Percentiles rank a stretch among this genome's conserved stretches.
phyloP scores from a whole-genome alignment of 2,797 vertebrate species.

The Sebastes baramenuke region DNA sequence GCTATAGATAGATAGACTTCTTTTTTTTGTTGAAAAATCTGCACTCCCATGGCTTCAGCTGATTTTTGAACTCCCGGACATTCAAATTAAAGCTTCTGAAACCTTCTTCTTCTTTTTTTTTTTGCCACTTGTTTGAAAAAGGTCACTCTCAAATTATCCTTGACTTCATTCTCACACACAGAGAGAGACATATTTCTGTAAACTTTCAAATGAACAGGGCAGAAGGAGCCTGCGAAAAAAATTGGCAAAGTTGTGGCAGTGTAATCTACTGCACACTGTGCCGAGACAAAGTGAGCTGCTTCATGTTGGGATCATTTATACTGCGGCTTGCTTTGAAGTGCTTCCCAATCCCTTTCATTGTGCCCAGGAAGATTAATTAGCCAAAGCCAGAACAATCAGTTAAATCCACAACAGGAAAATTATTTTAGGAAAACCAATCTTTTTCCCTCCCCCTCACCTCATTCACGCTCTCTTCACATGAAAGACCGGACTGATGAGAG shows the following conservation, averaged over 20 bases:
- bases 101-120: slow-evolving; percentile 10
- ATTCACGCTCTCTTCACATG: slow-evolving; percentile 51
- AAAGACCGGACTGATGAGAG: slow-evolving; percentile 58
- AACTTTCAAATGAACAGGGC: slow-evolving; percentile 58
- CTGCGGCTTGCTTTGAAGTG: slow-evolving; percentile 80
- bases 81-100: slow-evolving; percentile 68
- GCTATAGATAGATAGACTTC: slow-evolving; percentile 76
- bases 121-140: slow-evolving; percentile 57
- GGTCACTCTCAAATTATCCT: slow-evolving; percentile 55
- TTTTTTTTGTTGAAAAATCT: slow-evolving; percentile 46
- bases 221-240: slow-evolving; percentile 55
- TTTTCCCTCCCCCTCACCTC: slow-evolving; percentile 50
- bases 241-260: slow-evolving; percentile 68
- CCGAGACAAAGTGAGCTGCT: slow-evolving; percentile 77
- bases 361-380: slow-evolving; percentile 85
- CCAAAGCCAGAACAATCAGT: slow-evolving; percentile 84
- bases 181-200: slow-evolving; percentile 30
- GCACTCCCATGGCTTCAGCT: slow-evolving; percentile 44
- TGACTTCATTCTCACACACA: slow-evolving; percentile 43
- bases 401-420: slow-evolving; percentile 86
- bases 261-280: slow-evolving; percentile 77
- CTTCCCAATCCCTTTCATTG: slow-evolving; percentile 82
- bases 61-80: slow-evolving; percentile 60
- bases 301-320: slow-evolving; percentile 80
- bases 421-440: slow-evolving; percentile 82